Percentiles rank a stretch among this genome's conserved stretches.
Evolutionary conservation across 2,113 vertebrate species (phyloP).

Genomic region (Entelurus aequoreus): DNA sequence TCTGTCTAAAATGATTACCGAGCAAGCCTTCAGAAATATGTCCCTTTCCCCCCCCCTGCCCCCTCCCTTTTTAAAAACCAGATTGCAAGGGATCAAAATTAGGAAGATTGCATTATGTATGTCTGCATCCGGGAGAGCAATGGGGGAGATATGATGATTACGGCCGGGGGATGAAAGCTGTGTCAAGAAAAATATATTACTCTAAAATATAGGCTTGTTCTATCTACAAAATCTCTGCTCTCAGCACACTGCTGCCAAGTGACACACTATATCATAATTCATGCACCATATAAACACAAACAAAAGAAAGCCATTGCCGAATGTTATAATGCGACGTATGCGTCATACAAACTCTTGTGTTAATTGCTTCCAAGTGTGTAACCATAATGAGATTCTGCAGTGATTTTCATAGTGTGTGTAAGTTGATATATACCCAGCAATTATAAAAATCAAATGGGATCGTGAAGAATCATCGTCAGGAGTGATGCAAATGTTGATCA

Average conservation of each 20-base stretch:
- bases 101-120: slow-evolving; percentile 80
- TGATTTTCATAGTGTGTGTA: slow-evolving; percentile 33
- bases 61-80: slow-evolving; percentile 78
- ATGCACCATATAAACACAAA: slow-evolving; percentile 43
- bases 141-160: slow-evolving; percentile 78
- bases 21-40: slow-evolving; percentile 82
- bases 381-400: slow-evolving; percentile 34
- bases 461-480: slow-evolving; percentile 43
- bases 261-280: slow-evolving; percentile 53
- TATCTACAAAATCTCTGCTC: slow-evolving; percentile 69
- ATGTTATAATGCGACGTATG: slow-evolving; percentile 34
- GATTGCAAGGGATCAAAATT: slow-evolving; percentile 81
- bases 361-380: slow-evolving; percentile 49
- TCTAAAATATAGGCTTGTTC: slow-evolving; percentile 69
- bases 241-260: slow-evolving; percentile 53
- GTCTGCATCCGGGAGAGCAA: slow-evolving; percentile 80
- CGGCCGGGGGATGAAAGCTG: slow-evolving; percentile 75
- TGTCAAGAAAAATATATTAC: slow-evolving; percentile 76
- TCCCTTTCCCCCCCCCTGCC: slow-evolving; percentile 67
- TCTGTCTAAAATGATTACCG: slow-evolving; percentile 99
- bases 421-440: slow-evolving; percentile 26
- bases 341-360: slow-evolving; percentile 34
- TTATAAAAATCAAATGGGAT: slow-evolving; percentile 55
- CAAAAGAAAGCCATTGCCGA: slow-evolving; percentile 29
- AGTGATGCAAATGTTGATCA: slow-evolving; percentile 53